Percentiles rank a stretch among this genome's conserved stretches.
These are phyloP conservation scores for Ormyrus pomaceus DNA, from an alignment of 2,888 invertebrate species.

Conservation along the genomic window DNA sequence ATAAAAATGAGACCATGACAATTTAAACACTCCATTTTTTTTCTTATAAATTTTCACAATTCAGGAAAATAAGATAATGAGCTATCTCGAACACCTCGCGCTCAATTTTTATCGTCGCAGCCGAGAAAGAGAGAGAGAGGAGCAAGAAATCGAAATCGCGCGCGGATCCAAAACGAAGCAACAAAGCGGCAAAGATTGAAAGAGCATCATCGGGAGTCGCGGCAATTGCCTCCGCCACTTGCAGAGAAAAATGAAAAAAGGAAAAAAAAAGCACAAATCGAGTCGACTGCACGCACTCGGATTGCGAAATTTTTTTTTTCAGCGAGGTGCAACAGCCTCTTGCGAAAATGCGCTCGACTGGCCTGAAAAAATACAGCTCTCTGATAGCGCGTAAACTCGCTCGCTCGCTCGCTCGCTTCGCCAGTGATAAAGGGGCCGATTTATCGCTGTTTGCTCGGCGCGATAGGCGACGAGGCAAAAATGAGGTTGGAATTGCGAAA, in stretches of 20 bases:
- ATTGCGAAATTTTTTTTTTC: constrained; percentile 59
- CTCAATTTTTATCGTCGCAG: background rate
- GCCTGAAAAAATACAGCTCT: constrained; percentile 73
- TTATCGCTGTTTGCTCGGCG: constrained; percentile 72
- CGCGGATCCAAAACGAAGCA: background rate
- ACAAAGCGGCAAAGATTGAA: background rate
- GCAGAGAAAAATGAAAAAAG: background rate
- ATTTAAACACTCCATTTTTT: constrained; percentile 1
- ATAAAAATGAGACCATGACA: constrained; percentile 7
- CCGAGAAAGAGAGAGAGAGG: background rate
- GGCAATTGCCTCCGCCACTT: background rate
- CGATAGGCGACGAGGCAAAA: constrained; percentile 72
- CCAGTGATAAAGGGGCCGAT: constrained; percentile 61
- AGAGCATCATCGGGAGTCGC: background rate
- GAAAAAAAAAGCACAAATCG: background rate
- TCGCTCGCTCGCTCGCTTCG: constrained; percentile 6
- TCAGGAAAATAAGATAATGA: constrained; percentile 8
- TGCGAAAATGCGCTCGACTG: constrained; percentile 71
- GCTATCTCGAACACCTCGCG: background rate
- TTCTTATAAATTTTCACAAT: constrained; percentile 1
- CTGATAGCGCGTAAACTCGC: constrained; percentile 66
- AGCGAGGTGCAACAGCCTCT: constrained; percentile 67
- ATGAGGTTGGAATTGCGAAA: constrained; percentile 75
- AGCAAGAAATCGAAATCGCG: background rate
- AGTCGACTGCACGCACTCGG: background rate